Conservation (phyloP, 2,888 invertebrate genomes). For the Euclidia mi region DNA sequence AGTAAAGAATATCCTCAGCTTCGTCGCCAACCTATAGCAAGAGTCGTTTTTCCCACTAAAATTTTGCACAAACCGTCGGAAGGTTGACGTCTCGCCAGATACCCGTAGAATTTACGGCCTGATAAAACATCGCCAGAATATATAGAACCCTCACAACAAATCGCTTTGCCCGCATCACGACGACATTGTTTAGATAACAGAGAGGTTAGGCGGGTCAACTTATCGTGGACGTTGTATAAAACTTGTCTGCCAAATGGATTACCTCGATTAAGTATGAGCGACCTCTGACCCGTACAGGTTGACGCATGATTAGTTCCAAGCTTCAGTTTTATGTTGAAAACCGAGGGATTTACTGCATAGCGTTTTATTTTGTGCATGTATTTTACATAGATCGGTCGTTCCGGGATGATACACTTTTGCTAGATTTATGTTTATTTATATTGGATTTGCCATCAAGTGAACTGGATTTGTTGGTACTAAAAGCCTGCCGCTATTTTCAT, state of each 20-base stretch:
- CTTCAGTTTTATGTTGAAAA: conserved; percentile 59
- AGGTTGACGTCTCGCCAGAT: conserved; percentile 81
- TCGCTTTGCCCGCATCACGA: conserved; percentile 48
- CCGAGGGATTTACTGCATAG: conserved; percentile 34
- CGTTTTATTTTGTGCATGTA: conserved; percentile 34
- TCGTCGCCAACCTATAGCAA: conserved; percentile 50
- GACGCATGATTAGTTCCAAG: conserved; percentile 78
- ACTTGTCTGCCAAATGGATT: conserved; percentile 86
- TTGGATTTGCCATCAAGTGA: conserved; percentile 5
- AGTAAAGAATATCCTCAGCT: conserved; percentile 30
- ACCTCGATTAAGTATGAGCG: conserved; percentile 84
- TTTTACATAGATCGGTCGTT: conserved; percentile 32
- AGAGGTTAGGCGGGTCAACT: conserved; percentile 62
- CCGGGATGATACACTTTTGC: conserved; percentile 7
- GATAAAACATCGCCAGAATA: conserved; percentile 80
- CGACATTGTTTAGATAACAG: conserved; percentile 36
- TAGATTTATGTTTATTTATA: conserved; percentile 28
- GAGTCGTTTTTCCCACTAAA: conserved; percentile 66
- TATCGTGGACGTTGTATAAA: conserved; percentile 72
- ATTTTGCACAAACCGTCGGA: conserved; percentile 76
- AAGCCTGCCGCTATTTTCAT: not conserved
- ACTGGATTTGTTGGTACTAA: conserved; percentile 9
- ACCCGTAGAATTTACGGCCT: conserved; percentile 85
- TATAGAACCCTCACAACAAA: conserved; percentile 69
- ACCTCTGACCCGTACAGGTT: conserved; percentile 80